A percentile compares a stretch with the other conserved stretches of the same genome.
Conservation (phyloP, 2,797 vertebrate genomes). For the Martes flavigula region DNA sequence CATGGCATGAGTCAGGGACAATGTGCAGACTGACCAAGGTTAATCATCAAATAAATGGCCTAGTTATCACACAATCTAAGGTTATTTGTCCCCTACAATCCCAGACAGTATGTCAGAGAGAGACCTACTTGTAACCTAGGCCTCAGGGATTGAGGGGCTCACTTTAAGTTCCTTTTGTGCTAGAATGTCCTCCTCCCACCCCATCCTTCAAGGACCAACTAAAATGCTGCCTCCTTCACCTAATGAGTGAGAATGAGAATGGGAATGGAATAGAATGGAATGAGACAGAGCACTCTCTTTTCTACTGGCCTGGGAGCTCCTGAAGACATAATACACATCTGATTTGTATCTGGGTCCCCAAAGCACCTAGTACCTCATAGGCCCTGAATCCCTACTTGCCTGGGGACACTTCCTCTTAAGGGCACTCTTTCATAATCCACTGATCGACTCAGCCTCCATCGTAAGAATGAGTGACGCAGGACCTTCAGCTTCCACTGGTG, state of each 20-base stretch:
- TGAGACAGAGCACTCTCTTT: not conserved
- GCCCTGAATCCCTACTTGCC: not conserved
- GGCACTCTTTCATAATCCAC: not conserved
- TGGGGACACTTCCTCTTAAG: not conserved
- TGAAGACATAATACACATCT: not conserved
- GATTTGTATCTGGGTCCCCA: not conserved
- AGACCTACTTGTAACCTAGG: not conserved
- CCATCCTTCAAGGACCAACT: not conserved
- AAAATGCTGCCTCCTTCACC: not conserved
- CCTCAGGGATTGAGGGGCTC: not conserved
- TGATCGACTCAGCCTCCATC: not conserved
- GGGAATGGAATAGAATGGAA: not conserved
- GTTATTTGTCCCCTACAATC: not conserved
- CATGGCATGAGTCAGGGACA: not conserved
- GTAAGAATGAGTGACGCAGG: not conserved
- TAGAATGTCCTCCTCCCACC: not conserved
- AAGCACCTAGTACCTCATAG: not conserved
- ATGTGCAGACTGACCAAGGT: not conserved
- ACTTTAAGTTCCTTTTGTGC: not conserved
- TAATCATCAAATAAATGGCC: slow-evolving; percentile 7
- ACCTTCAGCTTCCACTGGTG: not conserved
- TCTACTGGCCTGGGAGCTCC: not conserved
- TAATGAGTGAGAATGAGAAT: not conserved
- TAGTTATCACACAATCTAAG: not conserved
- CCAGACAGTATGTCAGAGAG: not conserved